Conservation (phyloP, 2,888 invertebrate genomes). For the Callimorpha dominula region DNA sequence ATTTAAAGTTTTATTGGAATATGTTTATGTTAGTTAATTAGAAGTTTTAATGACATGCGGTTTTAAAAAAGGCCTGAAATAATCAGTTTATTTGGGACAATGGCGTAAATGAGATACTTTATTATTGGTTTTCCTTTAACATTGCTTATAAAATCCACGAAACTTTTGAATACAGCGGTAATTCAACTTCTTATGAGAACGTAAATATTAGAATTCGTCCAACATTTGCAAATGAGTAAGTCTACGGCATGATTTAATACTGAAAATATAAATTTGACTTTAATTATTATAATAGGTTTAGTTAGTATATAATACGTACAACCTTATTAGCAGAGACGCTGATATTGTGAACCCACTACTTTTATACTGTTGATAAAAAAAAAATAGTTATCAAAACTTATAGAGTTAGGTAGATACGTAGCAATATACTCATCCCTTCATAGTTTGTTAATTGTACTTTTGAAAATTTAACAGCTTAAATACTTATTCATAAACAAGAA, state of each 20-base stretch:
- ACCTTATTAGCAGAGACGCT: no score
- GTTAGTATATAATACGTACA: no score
- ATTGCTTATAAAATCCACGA: background rate
- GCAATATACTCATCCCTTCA: no score
- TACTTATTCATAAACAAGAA: no score
- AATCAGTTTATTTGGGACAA: background rate
- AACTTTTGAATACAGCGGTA: background rate
- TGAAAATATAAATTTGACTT: background rate
- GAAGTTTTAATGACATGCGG: background rate
- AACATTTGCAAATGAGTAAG: background rate
- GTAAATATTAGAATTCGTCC: background rate
- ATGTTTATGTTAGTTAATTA: background rate
- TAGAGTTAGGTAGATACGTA: no score
- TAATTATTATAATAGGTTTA: no score
- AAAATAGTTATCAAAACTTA: no score
- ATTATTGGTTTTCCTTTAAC: background rate
- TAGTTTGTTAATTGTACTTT: no score
- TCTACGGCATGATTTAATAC: background rate
- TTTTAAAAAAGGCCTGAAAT: background rate
- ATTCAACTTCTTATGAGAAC: background rate
- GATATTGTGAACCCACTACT: no score
- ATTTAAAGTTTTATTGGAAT: background rate
- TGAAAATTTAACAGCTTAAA: no score
- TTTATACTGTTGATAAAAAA: no score
- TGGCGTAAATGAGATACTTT: background rate